Evolutionary conservation across 2,797 vertebrate genomes (phyloP).

Genomic region (Delichon dasypus): DNA sequence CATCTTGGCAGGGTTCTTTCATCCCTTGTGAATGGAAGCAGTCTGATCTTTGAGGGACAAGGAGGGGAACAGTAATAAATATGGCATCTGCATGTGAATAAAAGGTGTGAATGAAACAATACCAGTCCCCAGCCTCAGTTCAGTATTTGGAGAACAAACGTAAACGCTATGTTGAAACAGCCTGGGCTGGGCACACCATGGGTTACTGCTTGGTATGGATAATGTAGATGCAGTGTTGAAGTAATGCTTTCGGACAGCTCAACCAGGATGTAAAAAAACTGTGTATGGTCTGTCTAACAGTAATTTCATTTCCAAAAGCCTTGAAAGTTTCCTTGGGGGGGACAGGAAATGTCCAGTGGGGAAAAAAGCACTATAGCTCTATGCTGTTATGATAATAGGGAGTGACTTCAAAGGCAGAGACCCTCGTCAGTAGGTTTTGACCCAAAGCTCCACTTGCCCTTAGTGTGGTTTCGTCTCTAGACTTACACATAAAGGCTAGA

Average conservation of each 20-base stretch:
- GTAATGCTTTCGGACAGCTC: slow-evolving; percentile 38
- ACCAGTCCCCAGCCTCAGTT: background rate
- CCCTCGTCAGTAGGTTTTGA: background rate
- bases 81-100: background rate
- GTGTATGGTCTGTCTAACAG: background rate
- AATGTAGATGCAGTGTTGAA: background rate
- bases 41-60: background rate
- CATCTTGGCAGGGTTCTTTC: background rate
- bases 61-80: background rate
- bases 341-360: background rate
- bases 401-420: slow-evolving; percentile 3
- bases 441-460: background rate
- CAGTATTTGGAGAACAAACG: background rate
- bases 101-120: fast-evolving
- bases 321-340: background rate
- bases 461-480: background rate
- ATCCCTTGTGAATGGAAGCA: background rate
- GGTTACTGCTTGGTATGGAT: background rate
- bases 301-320: slow-evolving; percentile 13
- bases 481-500: background rate
- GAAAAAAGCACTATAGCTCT: background rate
- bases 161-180: background rate
- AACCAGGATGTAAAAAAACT: background rate
- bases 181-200: fast-evolving
- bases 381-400: background rate